These are phyloP conservation scores for Hydropsyche tenuis DNA, from an alignment of 1,140 invertebrate species.

Conservation along the genomic window DNA sequence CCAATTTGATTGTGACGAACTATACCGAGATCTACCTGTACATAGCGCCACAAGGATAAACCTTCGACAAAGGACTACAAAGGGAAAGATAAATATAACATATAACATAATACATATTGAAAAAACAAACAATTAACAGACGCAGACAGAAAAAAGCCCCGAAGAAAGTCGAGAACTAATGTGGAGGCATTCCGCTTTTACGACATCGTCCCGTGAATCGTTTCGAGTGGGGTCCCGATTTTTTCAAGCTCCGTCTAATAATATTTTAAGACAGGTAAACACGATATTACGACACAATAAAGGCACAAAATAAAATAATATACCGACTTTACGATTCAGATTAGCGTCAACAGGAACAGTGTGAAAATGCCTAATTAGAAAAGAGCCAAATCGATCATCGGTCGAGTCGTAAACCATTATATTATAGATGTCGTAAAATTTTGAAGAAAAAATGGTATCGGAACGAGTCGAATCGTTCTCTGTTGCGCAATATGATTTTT, in stretches of 20 bases:
- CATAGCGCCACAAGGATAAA: slow-evolving; percentile 23
- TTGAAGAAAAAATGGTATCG: no score
- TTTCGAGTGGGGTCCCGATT: slow-evolving; percentile 9
- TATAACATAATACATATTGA: slow-evolving; percentile 5
- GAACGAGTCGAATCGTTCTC: no score
- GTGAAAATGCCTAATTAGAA: slow-evolving; percentile 35
- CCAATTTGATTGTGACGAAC: background rate
- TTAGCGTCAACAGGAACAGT: slow-evolving; percentile 7
- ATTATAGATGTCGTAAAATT: slow-evolving; percentile 1
- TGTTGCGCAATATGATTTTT: no score
- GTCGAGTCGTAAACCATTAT: background rate
- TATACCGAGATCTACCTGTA: slow-evolving; percentile 21
- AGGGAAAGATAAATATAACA: background rate
- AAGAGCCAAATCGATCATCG: no score
- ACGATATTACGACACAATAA: background rate
- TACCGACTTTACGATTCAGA: background rate
- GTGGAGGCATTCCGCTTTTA: slow-evolving; percentile 14
- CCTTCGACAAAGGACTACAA: slow-evolving; percentile 4
- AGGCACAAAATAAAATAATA: background rate
- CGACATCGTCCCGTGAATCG: slow-evolving; percentile 27
- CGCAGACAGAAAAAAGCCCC: slow-evolving; percentile 4
- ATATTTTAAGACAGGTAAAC: background rate
- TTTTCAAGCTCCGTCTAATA: background rate
- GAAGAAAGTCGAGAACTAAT: slow-evolving; percentile 27
- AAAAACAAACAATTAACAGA: background rate